phyloP scores from a whole-genome alignment of 2,113 vertebrate species.

The Lethenteron reissneri region DNA sequence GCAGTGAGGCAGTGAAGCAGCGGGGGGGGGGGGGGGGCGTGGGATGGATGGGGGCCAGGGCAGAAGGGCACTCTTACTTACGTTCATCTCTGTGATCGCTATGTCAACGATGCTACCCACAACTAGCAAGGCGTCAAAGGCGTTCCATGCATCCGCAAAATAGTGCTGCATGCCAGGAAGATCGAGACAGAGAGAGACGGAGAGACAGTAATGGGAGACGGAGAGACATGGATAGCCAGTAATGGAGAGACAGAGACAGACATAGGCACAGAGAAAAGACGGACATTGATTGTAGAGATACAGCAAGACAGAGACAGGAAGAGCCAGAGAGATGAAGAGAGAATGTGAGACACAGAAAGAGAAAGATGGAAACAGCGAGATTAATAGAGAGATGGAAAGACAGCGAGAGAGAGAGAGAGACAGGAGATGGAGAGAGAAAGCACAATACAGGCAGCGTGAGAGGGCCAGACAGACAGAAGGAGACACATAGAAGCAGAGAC shows the following conservation, averaged over 20 bases:
- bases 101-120: conserved; percentile 99
- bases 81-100: conserved; percentile 99
- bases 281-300: too few species aligned
- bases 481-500: conserved; percentile 20
- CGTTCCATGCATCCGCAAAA: conserved; percentile 94
- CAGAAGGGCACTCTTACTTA: conserved; percentile 40
- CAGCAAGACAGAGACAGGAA: conserved; percentile 11
- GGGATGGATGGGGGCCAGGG: too few species aligned
- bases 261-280: too few species aligned
- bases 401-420: conserved; percentile 20
- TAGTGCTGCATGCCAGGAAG: conserved; percentile 27
- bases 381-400: conserved; percentile 28
- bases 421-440: conserved; percentile 48
- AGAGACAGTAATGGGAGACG: conserved; percentile 35
- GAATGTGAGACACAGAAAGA: conserved; percentile 33
- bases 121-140: conserved; percentile 99
- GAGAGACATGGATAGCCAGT: conserved; percentile 23
- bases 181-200: conserved; percentile 31
- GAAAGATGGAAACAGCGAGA: conserved; percentile 32
- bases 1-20: too few species aligned
- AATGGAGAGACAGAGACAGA: too few species aligned
- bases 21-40: too few species aligned
- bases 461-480: conserved; percentile 20
- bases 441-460: conserved; percentile 12
- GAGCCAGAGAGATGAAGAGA: conserved; percentile 26